Base-by-base conservation (phyloP, 2,888 invertebrate species). In the Aelia acuminata region DNA sequence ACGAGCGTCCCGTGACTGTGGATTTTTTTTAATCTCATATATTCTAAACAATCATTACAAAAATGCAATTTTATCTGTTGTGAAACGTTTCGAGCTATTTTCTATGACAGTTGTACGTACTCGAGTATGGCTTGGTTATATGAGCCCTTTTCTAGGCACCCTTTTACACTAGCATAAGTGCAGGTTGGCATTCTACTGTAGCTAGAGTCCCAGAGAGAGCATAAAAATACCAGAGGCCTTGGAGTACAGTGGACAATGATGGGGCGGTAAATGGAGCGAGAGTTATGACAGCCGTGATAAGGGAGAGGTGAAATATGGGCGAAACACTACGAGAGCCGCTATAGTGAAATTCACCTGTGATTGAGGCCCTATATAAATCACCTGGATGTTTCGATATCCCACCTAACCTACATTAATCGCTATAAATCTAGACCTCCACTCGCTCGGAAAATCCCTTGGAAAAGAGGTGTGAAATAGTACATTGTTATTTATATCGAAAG, bases 341-440 rank as follows among this genome's bases (percentile, higher is more conserved):
- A 70, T 15, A 70, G 63, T 70, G 63, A 70, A 70, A 70, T 70
- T 70, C 35, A 70, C 63, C 63, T 35, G 31, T 70, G 35, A 70
- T 70, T 35, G 31, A 35, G 63, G 20, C 7, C 18, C 31, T 31
- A 35, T 70, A 70, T 70, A 70, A 35, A 70, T 70, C 63, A 70
- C 20, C 18, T 7, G 1, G 31, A 15, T 70, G 20, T 70, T 70
- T 70, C 31, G 63, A 35, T 70, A 35, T 70, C 31, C 5, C 63
- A 35, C 35, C 63, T n/a, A 35, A 18, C 35, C 63, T 70, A 70
- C 35, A 70, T 70, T 70, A 18, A 70, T 70, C 63, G 31, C 63
- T 5, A 35, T 70, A 70, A 70, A 70, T 70, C 63, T 70, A 35
- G 20, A 18, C 5, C 35, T 18, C 4, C 8, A 20, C 31, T 70